These are phyloP conservation scores for Ceriagrion tenellum DNA, from an alignment of 2,888 invertebrate species.

Conservation along the genomic window DNA sequence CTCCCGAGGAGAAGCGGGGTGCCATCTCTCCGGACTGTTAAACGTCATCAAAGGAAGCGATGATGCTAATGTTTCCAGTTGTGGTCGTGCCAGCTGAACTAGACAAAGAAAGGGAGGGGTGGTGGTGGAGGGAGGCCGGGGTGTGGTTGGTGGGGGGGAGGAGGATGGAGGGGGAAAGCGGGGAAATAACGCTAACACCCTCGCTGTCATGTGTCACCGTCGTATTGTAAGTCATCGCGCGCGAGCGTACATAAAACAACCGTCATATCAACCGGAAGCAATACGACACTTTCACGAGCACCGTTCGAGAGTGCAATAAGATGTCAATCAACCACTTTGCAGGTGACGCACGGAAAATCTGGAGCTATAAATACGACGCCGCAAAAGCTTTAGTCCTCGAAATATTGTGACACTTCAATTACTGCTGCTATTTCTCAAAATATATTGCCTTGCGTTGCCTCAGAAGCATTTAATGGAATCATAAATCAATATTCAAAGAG, in stretches of 20 bases:
- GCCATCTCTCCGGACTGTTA: not conserved
- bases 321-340: conserved; percentile 25
- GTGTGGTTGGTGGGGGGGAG: no score
- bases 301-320: conserved; percentile 30
- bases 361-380: not conserved
- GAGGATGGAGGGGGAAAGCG: not conserved
- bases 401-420: not conserved
- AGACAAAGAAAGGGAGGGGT: not conserved
- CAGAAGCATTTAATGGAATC: no score
- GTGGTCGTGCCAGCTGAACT: not conserved
- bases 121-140: no score
- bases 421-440: not conserved
- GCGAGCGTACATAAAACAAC: not conserved
- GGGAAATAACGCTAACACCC: not conserved
- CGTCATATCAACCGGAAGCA: conserved; percentile 35
- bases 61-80: not conserved
- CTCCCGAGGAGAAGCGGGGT: no score
- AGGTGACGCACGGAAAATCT: not conserved
- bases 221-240: not conserved
- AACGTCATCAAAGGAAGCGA: not conserved
- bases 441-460: no score
- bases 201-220: not conserved
- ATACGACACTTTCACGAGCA: conserved; percentile 44
- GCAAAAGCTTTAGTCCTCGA: not conserved
- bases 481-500: no score